These are phyloP conservation scores for Eurystomus glaucurus DNA, from an alignment of 2,797 vertebrate genomes.

Conservation along the genomic window DNA sequence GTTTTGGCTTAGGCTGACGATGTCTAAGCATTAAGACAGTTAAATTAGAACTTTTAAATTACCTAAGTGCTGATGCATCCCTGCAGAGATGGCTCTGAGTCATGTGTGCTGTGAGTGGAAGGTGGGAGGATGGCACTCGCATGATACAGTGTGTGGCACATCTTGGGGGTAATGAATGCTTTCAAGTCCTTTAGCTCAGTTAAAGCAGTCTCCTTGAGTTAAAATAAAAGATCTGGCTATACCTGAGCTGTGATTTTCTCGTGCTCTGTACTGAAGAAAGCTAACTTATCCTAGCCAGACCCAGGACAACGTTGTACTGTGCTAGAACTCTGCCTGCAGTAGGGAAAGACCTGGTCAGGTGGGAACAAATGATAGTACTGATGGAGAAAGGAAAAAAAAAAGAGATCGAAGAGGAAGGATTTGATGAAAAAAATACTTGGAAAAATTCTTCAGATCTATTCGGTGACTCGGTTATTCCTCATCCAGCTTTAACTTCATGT, in stretches of 20 bases:
- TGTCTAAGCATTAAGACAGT: slow-evolving; percentile 67
- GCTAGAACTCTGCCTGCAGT: not conserved
- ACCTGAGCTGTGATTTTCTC: not conserved
- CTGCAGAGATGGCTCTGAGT: slow-evolving; percentile 6
- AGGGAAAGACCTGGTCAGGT: not conserved
- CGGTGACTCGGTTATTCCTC: not conserved
- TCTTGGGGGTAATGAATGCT: not conserved
- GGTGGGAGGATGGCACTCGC: slow-evolving; percentile 43
- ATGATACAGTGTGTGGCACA: slow-evolving; percentile 20
- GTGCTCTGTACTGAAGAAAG: not conserved
- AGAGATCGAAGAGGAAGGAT: not conserved
- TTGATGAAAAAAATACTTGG: not conserved
- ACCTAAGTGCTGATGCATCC: slow-evolving; percentile 56
- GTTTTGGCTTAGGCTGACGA: slow-evolving; percentile 33
- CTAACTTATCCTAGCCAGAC: not conserved
- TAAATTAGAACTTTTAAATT: slow-evolving; percentile 68
- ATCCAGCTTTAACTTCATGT: not conserved
- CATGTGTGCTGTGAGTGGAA: not conserved
- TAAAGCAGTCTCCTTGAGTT: not conserved
- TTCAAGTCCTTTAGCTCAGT: not conserved
- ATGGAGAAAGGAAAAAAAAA: not conserved
- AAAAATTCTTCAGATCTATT: not conserved
- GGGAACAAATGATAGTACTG: not conserved
- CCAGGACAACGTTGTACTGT: not conserved
- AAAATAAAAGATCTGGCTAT: not conserved